These are phyloP conservation scores for Microctenopoma stevenorrisi DNA, from an alignment of 2,797 vertebrate genomes.

Conservation along the genomic window DNA sequence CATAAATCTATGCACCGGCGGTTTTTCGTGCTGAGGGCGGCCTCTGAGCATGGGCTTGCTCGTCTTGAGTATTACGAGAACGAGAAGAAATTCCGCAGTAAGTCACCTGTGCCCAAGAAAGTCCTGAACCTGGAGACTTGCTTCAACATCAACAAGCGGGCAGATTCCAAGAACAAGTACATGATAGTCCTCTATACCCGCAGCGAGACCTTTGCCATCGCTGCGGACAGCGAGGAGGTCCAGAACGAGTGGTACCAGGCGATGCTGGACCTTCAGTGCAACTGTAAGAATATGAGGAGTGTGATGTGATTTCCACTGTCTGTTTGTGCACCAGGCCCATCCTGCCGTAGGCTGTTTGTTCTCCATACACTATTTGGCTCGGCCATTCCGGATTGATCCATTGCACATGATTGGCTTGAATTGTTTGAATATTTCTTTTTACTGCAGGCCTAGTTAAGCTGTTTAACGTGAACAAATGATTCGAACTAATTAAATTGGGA, in stretches of 20 bases:
- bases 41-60: conserved; percentile 83
- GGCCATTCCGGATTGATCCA: conserved; percentile 43
- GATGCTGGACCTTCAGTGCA: conserved; percentile 85
- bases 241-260: conserved; percentile 88
- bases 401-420: conserved; percentile 15
- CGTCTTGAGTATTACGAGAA: conserved; percentile 88
- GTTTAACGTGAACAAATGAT: neutral
- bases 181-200: conserved; percentile 87
- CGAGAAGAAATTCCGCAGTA: conserved; percentile 89
- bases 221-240: conserved; percentile 85
- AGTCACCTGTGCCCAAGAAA: conserved; percentile 83
- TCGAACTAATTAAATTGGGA: neutral
- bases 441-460: neutral
- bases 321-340: conserved; percentile 66
- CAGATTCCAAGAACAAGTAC: conserved; percentile 87
- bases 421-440: conserved; percentile 7
- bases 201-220: conserved; percentile 88
- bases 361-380: conserved; percentile 56
- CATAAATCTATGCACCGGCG: conserved; percentile 89
- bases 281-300: conserved; percentile 78
- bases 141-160: conserved; percentile 89
- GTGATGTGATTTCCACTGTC: conserved; percentile 45
- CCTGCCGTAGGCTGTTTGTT: conserved; percentile 65
- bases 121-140: conserved; percentile 83
- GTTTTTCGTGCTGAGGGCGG: conserved; percentile 87